These are phyloP conservation scores for Sander vitreus DNA, from an alignment of 2,113 vertebrate genomes.

Conservation along the genomic window DNA sequence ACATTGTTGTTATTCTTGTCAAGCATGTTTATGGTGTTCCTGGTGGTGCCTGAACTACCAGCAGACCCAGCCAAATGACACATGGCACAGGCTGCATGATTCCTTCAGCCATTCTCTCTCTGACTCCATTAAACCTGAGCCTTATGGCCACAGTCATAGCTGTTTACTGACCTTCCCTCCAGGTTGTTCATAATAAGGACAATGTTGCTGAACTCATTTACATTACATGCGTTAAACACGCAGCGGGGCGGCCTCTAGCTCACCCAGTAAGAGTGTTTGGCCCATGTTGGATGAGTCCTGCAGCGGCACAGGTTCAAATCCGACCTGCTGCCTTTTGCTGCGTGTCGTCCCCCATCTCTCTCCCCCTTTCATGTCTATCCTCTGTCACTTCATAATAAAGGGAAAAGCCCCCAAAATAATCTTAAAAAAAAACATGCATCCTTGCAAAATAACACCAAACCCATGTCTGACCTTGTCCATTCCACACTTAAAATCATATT, in stretches of 20 bases:
- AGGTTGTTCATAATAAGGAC: constrained; percentile 1
- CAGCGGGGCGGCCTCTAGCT: too few relatives aligned
- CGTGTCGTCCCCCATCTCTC: too few relatives aligned
- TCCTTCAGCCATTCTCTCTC: constrained; percentile 17
- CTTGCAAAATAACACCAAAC: background rate
- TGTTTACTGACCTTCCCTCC: constrained; percentile 23
- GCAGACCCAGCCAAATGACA: constrained; percentile 65
- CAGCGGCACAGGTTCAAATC: too few relatives aligned
- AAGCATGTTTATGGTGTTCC: constrained; percentile 56
- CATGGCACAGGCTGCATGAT: constrained; percentile 45
- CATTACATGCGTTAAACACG: background rate
- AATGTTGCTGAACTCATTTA: background rate
- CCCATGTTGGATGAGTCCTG: too few relatives aligned
- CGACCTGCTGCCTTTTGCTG: too few relatives aligned
- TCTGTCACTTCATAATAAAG: too few relatives aligned
- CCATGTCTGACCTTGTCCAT: background rate
- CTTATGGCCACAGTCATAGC: background rate
- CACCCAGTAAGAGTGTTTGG: too few relatives aligned
- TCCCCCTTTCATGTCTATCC: too few relatives aligned
- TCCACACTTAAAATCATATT: background rate
- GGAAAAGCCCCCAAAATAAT: too few relatives aligned
- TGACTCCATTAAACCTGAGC: constrained; percentile 20
- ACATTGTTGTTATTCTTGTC: constrained; percentile 60
- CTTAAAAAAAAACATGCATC: background rate
- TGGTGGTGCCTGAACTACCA: constrained; percentile 36